A percentile compares a stretch with the other conserved stretches of the same genome.
Evolutionary conservation across 2,797 vertebrate genomes (phyloP).

Genomic region (Adrianichthys oophorus): DNA sequence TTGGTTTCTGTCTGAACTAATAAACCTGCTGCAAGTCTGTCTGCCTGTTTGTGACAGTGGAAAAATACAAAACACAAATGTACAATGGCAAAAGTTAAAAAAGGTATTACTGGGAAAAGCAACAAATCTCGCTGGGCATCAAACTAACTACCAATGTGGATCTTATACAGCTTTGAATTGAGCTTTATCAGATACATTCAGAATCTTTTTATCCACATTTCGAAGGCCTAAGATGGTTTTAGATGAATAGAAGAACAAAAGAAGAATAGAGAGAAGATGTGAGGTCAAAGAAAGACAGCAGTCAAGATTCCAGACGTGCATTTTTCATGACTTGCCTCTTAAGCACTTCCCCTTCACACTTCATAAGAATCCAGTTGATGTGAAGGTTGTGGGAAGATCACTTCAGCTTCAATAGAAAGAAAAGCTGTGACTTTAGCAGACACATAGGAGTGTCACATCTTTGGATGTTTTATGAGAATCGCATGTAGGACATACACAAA

Average conservation of each 20-base stretch:
- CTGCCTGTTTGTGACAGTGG: no score
- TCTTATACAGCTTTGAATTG: constrained; percentile 4
- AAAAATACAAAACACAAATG: background rate
- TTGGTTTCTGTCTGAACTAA: no score
- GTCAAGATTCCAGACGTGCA: constrained; percentile 7
- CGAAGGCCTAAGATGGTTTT: background rate
- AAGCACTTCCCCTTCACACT: constrained; percentile 14
- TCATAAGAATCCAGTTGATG: constrained; percentile 20
- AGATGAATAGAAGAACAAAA: constrained; percentile 1
- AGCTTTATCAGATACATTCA: background rate
- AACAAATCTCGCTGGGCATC: constrained; percentile 54
- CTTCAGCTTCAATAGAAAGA: constrained; percentile 17
- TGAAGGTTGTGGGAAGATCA: constrained; percentile 5
- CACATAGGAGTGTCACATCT: no score
- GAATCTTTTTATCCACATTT: constrained; percentile 11
- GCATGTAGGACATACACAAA: no score
- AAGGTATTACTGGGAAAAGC: constrained; percentile 68
- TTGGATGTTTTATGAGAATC: no score
- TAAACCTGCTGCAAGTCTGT: no score
- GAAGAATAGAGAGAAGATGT: constrained; percentile 23
- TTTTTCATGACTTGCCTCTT: constrained; percentile 18
- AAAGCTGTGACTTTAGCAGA: background rate
- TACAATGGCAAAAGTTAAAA: constrained; percentile 59
- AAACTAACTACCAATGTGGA: constrained; percentile 51
- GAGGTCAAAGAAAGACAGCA: constrained; percentile 38